phyloP scores from a whole-genome alignment of 2,113 vertebrate genomes.

The Hypanus sabinus region DNA sequence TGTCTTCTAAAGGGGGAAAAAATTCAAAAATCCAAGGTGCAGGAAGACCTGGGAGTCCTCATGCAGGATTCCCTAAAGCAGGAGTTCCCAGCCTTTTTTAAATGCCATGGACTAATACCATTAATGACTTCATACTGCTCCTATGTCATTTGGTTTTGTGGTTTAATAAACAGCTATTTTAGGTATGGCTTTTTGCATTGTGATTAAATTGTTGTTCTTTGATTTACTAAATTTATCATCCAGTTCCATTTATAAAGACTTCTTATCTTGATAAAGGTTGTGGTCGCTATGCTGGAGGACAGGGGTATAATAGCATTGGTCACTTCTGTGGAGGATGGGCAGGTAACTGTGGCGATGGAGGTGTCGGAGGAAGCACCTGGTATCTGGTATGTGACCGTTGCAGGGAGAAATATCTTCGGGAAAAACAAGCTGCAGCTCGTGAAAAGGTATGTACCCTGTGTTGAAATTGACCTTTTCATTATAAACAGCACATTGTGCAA shows the following conservation, averaged over 20 bases:
- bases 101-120: no score
- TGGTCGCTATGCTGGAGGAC: slow-evolving; percentile 91
- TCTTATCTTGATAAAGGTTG: slow-evolving; percentile 62
- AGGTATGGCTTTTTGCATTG: background rate
- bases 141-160: no score
- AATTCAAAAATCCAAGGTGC: no score
- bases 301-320: slow-evolving; percentile 97
- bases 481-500: no score
- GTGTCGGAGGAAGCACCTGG: slow-evolving; percentile 97
- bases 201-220: background rate
- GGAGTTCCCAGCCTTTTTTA: no score
- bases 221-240: background rate
- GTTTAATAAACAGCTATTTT: no score
- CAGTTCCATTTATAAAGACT: background rate
- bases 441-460: slow-evolving; percentile 73
- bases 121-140: no score
- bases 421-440: slow-evolving; percentile 90
- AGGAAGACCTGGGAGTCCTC: no score
- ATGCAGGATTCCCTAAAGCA: no score
- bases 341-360: slow-evolving; percentile 94
- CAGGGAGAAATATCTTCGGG: slow-evolving; percentile 91
- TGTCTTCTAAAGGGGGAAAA: no score
- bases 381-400: slow-evolving; percentile 95
- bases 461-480: background rate
- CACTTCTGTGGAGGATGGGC: slow-evolving; percentile 98